A percentile compares a stretch with the other conserved stretches of the same genome.
Evolutionary conservation across 2,797 vertebrate genomes (phyloP).

Genomic region (Diglossa cyanea): DNA sequence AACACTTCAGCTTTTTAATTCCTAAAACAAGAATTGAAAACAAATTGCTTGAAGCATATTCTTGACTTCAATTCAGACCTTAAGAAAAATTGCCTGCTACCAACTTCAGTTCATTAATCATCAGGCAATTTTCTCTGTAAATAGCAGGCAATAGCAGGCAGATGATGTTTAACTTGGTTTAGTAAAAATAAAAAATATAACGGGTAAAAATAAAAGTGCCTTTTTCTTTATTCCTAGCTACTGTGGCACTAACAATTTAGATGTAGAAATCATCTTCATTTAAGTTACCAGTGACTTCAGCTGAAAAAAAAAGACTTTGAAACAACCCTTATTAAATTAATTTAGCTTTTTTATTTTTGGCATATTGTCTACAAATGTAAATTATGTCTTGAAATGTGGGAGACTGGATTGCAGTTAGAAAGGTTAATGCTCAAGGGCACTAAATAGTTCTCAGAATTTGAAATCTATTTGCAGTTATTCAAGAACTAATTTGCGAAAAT

Average conservation of each 20-base stretch:
- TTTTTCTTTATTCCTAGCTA: neutral
- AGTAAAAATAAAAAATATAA: neutral
- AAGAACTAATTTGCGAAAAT: neutral
- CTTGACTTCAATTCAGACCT: neutral
- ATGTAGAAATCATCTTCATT: neutral
- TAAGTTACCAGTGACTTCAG: neutral
- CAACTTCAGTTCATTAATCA: neutral
- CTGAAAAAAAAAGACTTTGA: neutral
- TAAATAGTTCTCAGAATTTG: neutral
- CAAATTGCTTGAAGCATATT: neutral
- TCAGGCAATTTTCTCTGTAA: neutral
- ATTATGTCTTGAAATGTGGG: neutral
- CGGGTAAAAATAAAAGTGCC: neutral
- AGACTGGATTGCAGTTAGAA: neutral
- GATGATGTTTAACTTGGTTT: neutral
- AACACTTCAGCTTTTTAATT: neutral
- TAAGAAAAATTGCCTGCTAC: neutral
- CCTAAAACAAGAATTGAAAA: neutral
- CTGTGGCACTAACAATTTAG: accelerated
- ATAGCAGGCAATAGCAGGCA: neutral
- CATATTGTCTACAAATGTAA: neutral
- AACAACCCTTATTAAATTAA: neutral
- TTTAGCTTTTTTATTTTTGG: neutral
- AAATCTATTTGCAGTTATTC: neutral
- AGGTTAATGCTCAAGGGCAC: neutral